Evolutionary conservation across 1,140 invertebrate species (phyloP).

Genomic region (Wasmannia auropunctata): DNA sequence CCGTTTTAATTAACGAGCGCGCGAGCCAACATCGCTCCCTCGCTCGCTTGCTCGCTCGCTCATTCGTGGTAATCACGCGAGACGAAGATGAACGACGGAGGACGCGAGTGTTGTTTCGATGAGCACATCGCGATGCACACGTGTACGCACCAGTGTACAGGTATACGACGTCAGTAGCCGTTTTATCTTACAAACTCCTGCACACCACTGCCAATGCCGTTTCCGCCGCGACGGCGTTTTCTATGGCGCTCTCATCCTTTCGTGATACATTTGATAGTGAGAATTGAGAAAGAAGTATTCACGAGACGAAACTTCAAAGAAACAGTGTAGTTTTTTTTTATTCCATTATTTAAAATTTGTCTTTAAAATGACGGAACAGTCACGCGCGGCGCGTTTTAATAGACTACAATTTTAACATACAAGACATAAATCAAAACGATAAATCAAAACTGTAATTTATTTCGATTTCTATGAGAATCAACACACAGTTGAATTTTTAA

Average conservation of each 20-base stretch:
- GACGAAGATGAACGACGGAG: constrained; percentile 8
- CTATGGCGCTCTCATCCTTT: constrained; percentile 17
- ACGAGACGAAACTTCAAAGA: not conserved
- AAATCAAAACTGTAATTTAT: not conserved
- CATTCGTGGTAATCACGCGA: constrained; percentile 55
- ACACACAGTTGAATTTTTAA: not conserved
- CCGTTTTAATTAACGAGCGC: constrained; percentile 73
- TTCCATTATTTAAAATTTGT: not conserved
- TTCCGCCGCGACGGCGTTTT: constrained; percentile 43
- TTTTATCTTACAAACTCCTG: constrained; percentile 76
- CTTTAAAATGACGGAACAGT: not conserved
- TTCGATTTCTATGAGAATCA: not conserved
- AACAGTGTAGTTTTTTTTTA: not conserved
- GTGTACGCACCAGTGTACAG: constrained; percentile 70
- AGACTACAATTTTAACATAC: not conserved
- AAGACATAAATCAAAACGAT: not conserved
- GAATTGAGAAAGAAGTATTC: no score
- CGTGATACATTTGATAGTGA: not conserved
- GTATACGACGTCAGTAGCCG: constrained; percentile 65
- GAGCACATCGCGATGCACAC: constrained; percentile 70
- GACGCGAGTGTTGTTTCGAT: constrained; percentile 62
- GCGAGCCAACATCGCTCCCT: not conserved
- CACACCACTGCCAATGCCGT: constrained; percentile 70
- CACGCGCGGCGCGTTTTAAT: not conserved
- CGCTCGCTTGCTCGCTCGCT: constrained; percentile 14